Evolutionary conservation across 2,888 invertebrate species (phyloP), one percentile per base, ranked within the genome.

Genomic region (Germaria angustata): DNA sequence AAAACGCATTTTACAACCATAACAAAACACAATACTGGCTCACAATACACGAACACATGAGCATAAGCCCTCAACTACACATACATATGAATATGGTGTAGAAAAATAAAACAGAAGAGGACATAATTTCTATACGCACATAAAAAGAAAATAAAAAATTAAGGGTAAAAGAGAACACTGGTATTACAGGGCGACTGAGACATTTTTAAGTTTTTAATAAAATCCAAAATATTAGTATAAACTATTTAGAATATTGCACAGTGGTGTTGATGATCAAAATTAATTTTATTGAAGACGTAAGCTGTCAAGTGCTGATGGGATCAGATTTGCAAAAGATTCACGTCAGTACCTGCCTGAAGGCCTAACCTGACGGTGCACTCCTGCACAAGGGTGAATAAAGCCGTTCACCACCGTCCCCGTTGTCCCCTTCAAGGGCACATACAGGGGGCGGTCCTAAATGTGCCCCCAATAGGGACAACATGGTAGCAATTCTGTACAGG

Each of bases 1-100:
- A 72, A 80, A 75, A 71, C 32, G 76, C 55, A 75, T n/a, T 49
- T 65, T 71, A 65, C 46, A 68, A 32, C 36, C 53, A 72, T 24
- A 68, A 79, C 57, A 76, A 71, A 32, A 68, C 28, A 75, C 59
- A 73, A 72, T 39, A 57, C 17, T 53, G 59, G n/a, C 68, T 57
- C 15, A 9, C 13, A 17, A 41, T n/a, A 13, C 3, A 20, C 6
- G 57, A 6, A 57, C n/a, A 46, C 11, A 51, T 8, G 28, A 28
- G 28, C 6, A 28, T 6, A 6, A 28, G 6, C 28, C 4, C 28
- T 28, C 28, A 28, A 28, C 3, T n/a, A 55, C 20, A 34, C 32
- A n/a, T 34, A 15, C 0, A 6, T 39, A 22, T 11, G 4, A 20
- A n/a, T 5, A n/a, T n/a, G n/a, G n/a, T n/a, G n/a, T n/a, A n/a